Conservation (phyloP, 2,888 invertebrate genomes). For the Hemaris fuciformis region DNA sequence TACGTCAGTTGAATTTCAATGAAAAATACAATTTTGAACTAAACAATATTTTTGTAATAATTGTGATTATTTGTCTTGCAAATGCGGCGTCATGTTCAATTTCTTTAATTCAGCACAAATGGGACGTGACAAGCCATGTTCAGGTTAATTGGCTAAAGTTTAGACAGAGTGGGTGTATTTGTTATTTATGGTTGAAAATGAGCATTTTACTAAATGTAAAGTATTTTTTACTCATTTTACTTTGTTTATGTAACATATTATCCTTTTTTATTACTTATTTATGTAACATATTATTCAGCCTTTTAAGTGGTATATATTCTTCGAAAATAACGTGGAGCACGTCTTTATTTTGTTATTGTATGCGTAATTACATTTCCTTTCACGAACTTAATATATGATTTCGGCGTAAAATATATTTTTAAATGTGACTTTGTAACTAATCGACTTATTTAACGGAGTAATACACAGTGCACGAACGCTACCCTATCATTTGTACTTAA, state of each 20-base stretch:
- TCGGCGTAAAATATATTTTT: background rate
- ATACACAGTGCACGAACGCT: background rate
- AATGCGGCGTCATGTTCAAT: constrained; percentile 38
- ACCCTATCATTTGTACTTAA: constrained; percentile 2
- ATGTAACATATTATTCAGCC: no score
- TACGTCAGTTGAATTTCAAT: background rate
- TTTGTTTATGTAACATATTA: no score
- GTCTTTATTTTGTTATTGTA: no score
- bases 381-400: no score
- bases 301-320: no score
- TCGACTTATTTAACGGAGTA: background rate
- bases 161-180: constrained; percentile 41
- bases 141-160: constrained; percentile 38
- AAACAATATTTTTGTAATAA: constrained; percentile 26
- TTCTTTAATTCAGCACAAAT: constrained; percentile 52
- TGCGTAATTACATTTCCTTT: no score
- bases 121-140: constrained; percentile 52
- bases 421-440: background rate
- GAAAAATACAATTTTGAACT: background rate
- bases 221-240: no score
- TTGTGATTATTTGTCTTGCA: constrained; percentile 14
- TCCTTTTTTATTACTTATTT: no score
- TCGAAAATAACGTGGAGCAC: no score
- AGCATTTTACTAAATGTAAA: no score
- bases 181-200: no score